Base-by-base conservation (phyloP, 2,888 invertebrate species). In the Hypena proboscidalis region DNA sequence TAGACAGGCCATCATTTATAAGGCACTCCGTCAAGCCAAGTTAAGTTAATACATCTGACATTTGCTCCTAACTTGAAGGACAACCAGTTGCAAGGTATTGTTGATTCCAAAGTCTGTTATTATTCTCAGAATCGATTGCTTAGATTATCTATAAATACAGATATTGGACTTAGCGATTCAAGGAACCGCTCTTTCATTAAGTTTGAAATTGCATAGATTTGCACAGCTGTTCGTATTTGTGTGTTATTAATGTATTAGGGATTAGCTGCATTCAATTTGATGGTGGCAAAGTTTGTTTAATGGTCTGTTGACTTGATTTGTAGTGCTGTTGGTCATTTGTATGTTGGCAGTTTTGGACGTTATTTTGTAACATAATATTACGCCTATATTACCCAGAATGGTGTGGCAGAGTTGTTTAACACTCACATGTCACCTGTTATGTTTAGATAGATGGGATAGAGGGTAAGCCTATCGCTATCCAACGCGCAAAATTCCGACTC, bases 21-120 rank as follows among this genome's bases (percentile, higher is more conserved):
- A 11, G 7, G 5, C 23, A 4, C 38, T 14, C 2, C 13, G 11
- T 33, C 43, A 58, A 41, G 29, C 37, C 25, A 31, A 32, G 29
- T 41, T 57, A 38, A 44, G n/a, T n/a, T 47, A 49, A 53, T 39
- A 60, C 34, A 49, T 53, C 53, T 64, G 60, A 62, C 59, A 66
- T 62, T 68, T 62, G 68, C 49, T 49, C 59, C 55, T 45, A 30
- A 42, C 33, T 25, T 60, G 66, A 70, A 70, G 69, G 69, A 69
- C 50, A 54, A 57, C 67, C 26, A 27, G 59, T 53, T 23, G 15
- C 31, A 22, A 27, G 23, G 39, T 36, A 47, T 54, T 51, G 51
- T 60, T 44, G 32, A 50, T 56, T 48, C 42, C 45, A 46, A 32
- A 9, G 42, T 25, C 13, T 1, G 17, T 49, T 36, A 51, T 45